Evolutionary conservation across 2,113 vertebrate species (phyloP).

Genomic region (Laticauda colubrina): DNA sequence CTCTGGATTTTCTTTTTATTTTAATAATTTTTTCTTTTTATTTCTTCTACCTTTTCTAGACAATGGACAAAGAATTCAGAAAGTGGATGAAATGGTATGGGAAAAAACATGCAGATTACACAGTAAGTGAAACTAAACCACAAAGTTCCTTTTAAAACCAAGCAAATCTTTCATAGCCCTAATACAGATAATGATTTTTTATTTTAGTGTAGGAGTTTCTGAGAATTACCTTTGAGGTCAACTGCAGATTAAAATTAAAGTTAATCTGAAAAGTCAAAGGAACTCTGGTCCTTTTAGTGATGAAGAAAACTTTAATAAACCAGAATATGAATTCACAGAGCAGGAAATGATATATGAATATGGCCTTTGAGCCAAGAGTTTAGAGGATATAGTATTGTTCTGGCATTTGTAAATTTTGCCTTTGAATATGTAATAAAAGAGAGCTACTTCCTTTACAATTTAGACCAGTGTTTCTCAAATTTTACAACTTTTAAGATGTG

Average conservation of each 20-base stretch:
- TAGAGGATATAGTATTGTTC: background rate
- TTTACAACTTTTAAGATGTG: background rate
- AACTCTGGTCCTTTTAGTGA: background rate
- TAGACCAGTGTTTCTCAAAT: background rate
- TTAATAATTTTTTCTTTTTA: conserved; percentile 21
- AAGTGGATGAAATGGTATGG: conserved; percentile 99
- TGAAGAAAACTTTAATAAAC: background rate
- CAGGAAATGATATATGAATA: background rate
- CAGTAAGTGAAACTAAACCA: conserved; percentile 80
- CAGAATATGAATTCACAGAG: background rate
- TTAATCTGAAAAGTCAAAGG: background rate
- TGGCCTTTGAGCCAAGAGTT: background rate
- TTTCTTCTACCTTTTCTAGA: conserved; percentile 66
- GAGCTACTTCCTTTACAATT: background rate
- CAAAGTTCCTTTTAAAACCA: background rate
- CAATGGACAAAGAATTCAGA: conserved; percentile 97
- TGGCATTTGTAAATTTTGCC: background rate
- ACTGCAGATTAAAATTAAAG: background rate
- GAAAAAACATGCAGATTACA: conserved; percentile 98
- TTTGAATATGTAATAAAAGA: conserved; percentile 3
- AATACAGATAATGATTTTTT: background rate
- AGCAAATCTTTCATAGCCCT: background rate
- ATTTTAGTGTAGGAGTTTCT: background rate
- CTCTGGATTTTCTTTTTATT: background rate
- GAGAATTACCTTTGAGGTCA: background rate